Evolutionary conservation across 2,888 invertebrate genomes (phyloP), one percentile per base, ranked within the genome.

Genomic region (Quadriops clusia): DNA sequence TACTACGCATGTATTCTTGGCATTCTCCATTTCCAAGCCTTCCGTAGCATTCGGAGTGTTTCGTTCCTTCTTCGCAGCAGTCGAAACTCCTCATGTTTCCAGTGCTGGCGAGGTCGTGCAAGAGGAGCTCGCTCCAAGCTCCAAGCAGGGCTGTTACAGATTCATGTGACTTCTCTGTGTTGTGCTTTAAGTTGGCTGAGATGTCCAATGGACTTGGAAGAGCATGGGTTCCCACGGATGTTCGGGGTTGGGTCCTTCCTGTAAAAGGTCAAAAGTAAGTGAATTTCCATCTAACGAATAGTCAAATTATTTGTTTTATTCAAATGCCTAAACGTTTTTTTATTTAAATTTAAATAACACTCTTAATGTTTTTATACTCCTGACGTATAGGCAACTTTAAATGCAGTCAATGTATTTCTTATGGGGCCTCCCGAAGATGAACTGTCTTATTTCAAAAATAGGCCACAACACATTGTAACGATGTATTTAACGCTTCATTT

Each of bases 101-200:
- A 4, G 80, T 77, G 28, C 70, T 68, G 5, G 77, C 72, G 27
- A 85, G 65, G 50, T 86, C 85, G 37, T 75, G 74, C 44, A 79
- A 65, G 13, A 86, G 53, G 14, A 86, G 56, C 47, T 83, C 80
- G 23, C 83, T 77, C 85, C 85, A 85, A 1, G 83, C 75, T 1
- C 83, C 81, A 25, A 83, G 58, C 49, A 85, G 66, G 45, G 82
- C 79, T 15, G 80, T 83, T 17, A 84, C 74, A 41, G 77, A 82
- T 43, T 78, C 78, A 55, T 83, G 83, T 25, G 71, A 65, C 1
- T 61, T 56, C 9, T 68, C 61, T 15, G 70, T 64, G 10, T 71
- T 65, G 36, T 65, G 63, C 42, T 72, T 72, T 13, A 74, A 58
- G 2, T 67, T 64, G 2, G 71, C 65, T 3, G 77, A 67, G 2